These are phyloP conservation scores for Coenonympha arcania DNA, from an alignment of 2,888 invertebrate genomes.

Conservation along the genomic window DNA sequence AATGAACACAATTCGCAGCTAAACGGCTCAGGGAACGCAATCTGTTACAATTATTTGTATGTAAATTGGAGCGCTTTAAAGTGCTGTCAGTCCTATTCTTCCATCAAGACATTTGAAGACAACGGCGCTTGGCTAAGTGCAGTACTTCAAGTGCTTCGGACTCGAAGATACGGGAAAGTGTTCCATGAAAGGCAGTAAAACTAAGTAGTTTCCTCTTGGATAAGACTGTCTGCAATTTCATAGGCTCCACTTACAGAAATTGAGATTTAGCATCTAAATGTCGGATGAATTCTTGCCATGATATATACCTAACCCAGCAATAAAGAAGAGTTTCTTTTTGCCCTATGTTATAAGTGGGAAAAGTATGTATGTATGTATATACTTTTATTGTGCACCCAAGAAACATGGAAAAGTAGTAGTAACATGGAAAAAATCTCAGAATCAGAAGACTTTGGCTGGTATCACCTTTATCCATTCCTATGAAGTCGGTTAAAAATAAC, in stretches of 20 bases:
- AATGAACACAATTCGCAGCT: slow-evolving; percentile 53
- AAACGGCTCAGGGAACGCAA: slow-evolving; percentile 45
- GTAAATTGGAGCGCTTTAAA: slow-evolving; percentile 53
- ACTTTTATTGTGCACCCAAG: no score
- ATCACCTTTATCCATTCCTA: no score
- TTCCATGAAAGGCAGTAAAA: slow-evolving; percentile 3
- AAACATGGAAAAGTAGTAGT: no score
- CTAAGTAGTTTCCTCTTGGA: neutral
- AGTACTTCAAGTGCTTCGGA: slow-evolving; percentile 14
- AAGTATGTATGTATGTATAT: no score
- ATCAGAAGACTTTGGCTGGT: no score
- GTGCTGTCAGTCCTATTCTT: slow-evolving; percentile 32
- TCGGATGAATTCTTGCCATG: no score
- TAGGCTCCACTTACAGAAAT: neutral
- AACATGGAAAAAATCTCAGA: no score
- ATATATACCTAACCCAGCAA: no score
- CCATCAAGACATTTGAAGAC: slow-evolving; percentile 25
- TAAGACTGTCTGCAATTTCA: neutral
- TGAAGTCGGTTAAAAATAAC: no score
- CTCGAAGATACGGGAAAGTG: slow-evolving; percentile 15
- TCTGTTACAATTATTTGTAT: slow-evolving; percentile 66
- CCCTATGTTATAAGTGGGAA: no score
- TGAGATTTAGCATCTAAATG: neutral
- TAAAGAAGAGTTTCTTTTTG: no score
- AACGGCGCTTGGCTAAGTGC: slow-evolving; percentile 17